A percentile compares a stretch with the other conserved stretches of the same genome.
Evolutionary conservation across 2,888 invertebrate species (phyloP).

Genomic region (Germaria angustata): DNA sequence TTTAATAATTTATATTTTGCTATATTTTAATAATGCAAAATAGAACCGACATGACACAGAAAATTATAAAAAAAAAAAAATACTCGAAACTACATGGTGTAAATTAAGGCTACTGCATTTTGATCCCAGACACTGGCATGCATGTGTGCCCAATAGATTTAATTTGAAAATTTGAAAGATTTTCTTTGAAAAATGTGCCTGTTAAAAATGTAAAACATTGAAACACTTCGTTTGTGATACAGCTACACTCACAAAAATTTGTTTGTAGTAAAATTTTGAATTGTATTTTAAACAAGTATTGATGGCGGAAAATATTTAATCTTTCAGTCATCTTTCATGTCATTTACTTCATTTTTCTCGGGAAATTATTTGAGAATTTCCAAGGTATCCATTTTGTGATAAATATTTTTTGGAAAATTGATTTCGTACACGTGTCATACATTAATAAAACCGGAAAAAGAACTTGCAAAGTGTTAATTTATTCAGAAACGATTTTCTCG

Average conservation of each 20-base stretch:
- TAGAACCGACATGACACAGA: not conserved
- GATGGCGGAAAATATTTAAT: no score
- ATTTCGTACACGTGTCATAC: no score
- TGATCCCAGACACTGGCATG: slow-evolving; percentile 49
- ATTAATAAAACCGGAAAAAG: no score
- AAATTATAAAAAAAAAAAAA: slow-evolving; percentile 1
- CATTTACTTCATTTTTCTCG: no score
- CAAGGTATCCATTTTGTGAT: no score
- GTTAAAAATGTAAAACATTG: slow-evolving; percentile 43
- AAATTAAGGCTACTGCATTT: slow-evolving; percentile 61
- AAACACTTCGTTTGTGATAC: not conserved
- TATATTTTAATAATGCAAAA: not conserved
- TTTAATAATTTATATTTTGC: not conserved
- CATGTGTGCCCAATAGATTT: slow-evolving; percentile 41
- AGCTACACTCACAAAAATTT: slow-evolving; percentile 24
- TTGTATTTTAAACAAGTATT: no score
- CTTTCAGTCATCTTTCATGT: no score
- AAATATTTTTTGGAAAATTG: no score
- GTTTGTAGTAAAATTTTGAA: no score
- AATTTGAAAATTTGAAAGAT: slow-evolving; percentile 37
- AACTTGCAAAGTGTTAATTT: no score
- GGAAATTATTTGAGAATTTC: no score
- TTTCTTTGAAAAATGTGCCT: slow-evolving; percentile 34
- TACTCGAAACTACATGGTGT: slow-evolving; percentile 47
- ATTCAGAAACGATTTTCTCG: no score